Evolutionary conservation across 2,113 vertebrate species (phyloP).

Genomic region (Tragelaphus strepsiceros): DNA sequence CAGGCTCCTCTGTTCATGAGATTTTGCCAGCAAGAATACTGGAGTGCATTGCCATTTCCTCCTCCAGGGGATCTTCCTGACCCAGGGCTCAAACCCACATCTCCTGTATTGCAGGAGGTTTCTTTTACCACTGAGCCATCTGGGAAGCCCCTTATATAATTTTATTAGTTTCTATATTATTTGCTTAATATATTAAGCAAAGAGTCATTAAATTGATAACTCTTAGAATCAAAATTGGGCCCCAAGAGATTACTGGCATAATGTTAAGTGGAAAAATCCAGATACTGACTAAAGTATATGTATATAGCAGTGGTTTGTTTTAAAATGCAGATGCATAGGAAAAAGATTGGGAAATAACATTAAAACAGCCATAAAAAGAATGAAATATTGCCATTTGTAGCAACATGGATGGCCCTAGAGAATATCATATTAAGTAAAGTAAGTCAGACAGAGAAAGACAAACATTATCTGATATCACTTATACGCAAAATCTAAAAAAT

Average conservation of each 20-base stretch:
- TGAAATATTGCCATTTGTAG: neutral
- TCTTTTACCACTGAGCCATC: neutral
- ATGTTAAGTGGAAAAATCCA: neutral
- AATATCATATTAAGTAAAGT: neutral
- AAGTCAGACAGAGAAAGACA: neutral
- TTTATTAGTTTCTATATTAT: neutral
- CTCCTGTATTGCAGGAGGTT: neutral
- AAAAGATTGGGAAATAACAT: neutral
- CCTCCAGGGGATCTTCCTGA: neutral
- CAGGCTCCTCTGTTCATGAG: neutral
- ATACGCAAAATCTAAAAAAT: neutral
- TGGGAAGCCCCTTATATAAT: neutral
- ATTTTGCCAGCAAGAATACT: neutral
- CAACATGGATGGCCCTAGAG: neutral
- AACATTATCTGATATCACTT: neutral
- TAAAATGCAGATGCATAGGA: conserved; percentile 11
- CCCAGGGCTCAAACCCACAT: neutral
- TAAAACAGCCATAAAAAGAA: neutral
- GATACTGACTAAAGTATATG: neutral
- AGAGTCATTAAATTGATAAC: neutral
- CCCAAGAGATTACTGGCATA: neutral
- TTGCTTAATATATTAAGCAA: neutral
- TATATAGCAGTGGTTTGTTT: neutral
- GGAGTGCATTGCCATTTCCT: neutral
- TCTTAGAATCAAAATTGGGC: neutral